These are phyloP conservation scores for Pristionchus exspectatus DNA, from an alignment of 2,888 invertebrate species.

Conservation along the genomic window DNA sequence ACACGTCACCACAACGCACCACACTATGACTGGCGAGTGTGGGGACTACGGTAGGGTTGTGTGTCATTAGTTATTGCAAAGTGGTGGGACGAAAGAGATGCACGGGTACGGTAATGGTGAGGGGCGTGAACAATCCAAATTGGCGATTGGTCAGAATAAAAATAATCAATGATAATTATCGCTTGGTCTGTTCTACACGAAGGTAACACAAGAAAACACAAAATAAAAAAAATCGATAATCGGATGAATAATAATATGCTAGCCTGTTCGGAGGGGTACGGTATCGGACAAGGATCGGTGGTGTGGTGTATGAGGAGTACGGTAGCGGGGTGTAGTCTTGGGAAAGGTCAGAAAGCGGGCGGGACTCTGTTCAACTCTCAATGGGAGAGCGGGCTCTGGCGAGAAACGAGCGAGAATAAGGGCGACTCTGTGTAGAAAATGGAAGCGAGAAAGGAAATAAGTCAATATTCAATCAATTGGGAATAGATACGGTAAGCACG, in stretches of 20 bases:
- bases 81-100: conserved; percentile 14
- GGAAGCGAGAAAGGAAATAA: not conserved
- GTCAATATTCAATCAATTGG: not conserved
- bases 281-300: conserved; percentile 44
- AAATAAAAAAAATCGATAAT: conserved; percentile 9
- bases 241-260: not conserved
- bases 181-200: conserved; percentile 30
- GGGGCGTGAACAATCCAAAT: not conserved
- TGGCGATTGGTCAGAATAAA: not conserved
- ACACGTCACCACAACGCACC: conserved; percentile 5
- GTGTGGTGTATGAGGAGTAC: conserved; percentile 38
- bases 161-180: conserved; percentile 5
- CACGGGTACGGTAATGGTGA: conserved; percentile 3
- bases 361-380: conserved; percentile 42
- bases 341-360: not conserved
- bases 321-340: conserved; percentile 1
- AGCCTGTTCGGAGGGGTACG: conserved; percentile 50
- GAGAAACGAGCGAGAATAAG: not conserved
- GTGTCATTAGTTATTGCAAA: conserved; percentile 51
- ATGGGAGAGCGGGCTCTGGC: not conserved
- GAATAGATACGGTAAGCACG: not conserved
- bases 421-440: conserved; percentile 20
- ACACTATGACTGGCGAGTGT: conserved; percentile 6
- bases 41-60: not conserved
- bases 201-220: not conserved